These are phyloP conservation scores for Palythoa grandis DNA, from an alignment of 92 coral and sea anemone genomes.

Conservation along the genomic window DNA sequence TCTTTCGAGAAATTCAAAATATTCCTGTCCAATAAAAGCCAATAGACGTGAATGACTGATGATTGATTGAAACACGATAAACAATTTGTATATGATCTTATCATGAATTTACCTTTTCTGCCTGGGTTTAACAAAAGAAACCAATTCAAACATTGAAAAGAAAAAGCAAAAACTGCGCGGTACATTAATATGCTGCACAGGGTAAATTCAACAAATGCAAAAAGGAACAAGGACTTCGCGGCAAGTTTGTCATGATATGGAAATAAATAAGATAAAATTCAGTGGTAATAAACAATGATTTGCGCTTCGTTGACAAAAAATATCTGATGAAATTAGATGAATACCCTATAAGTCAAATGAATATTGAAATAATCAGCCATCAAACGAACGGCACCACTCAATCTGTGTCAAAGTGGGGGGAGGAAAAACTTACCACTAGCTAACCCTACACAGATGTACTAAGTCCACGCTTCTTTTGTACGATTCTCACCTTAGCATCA, in stretches of 20 bases:
- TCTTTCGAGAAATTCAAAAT: slow-evolving; percentile 89
- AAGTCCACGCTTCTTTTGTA: neutral
- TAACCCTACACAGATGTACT: neutral
- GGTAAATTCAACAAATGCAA: neutral
- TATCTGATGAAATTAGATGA: neutral
- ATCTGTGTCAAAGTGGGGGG: neutral
- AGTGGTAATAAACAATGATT: neutral
- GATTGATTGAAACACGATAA: too few relatives aligned
- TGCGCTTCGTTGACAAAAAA: neutral
- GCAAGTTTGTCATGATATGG: neutral
- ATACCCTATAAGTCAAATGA: neutral
- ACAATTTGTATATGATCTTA: too few relatives aligned
- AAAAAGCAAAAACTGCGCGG: too few relatives aligned
- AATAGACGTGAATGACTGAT: neutral
- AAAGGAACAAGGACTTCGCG: neutral
- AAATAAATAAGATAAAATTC: neutral
- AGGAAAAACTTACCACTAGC: neutral
- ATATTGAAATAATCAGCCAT: neutral
- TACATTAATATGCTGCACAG: too few relatives aligned
- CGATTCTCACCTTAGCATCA: slow-evolving; percentile 74
- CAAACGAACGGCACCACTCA: neutral
- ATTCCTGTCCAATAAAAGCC: slow-evolving; percentile 63
- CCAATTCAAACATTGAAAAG: neutral
- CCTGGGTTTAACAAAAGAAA: neutral
- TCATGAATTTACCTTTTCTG: neutral